Evolutionary conservation across 1,140 invertebrate genomes (phyloP).

Genomic region (Scaptodrosophila lebanonensis): DNA sequence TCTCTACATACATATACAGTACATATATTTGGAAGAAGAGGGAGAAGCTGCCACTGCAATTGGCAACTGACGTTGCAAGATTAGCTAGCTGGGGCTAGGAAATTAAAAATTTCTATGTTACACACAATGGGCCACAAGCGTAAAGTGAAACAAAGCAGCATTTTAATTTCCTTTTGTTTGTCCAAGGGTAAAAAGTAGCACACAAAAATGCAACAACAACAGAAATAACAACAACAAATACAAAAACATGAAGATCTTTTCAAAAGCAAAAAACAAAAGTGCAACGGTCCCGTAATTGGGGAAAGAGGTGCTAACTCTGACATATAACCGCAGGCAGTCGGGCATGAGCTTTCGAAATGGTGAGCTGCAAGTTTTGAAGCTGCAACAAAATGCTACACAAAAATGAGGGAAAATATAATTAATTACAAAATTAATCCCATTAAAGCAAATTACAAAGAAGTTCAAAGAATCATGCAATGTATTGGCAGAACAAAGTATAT

Average conservation of each 20-base stretch:
- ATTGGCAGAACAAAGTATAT: too few relatives aligned
- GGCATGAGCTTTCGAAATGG: too few relatives aligned
- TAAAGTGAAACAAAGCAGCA: conserved; percentile 57
- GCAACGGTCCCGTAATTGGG: background rate
- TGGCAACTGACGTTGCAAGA: conserved; percentile 18
- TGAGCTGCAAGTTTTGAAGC: too few relatives aligned
- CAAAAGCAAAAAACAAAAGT: background rate
- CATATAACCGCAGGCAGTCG: too few relatives aligned
- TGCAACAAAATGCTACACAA: too few relatives aligned
- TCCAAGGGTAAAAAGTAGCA: conserved; percentile 5
- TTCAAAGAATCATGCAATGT: too few relatives aligned
- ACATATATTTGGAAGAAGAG: conserved; percentile 36
- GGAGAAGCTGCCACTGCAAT: background rate
- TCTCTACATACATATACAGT: too few relatives aligned
- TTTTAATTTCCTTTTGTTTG: conserved; percentile 52
- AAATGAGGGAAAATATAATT: too few relatives aligned
- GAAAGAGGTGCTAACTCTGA: background rate
- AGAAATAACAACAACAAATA: conserved; percentile 2
- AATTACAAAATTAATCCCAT: too few relatives aligned
- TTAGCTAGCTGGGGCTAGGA: conserved; percentile 48
- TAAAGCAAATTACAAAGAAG: too few relatives aligned
- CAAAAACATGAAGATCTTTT: conserved; percentile 12
- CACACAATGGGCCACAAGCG: conserved; percentile 37
- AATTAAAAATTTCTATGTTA: conserved; percentile 55
- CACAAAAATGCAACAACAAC: conserved; percentile 19